Evolutionary conservation across 92 coral and sea anemone genomes (phyloP).

Genomic region (Anthopleura xanthogrammica): DNA sequence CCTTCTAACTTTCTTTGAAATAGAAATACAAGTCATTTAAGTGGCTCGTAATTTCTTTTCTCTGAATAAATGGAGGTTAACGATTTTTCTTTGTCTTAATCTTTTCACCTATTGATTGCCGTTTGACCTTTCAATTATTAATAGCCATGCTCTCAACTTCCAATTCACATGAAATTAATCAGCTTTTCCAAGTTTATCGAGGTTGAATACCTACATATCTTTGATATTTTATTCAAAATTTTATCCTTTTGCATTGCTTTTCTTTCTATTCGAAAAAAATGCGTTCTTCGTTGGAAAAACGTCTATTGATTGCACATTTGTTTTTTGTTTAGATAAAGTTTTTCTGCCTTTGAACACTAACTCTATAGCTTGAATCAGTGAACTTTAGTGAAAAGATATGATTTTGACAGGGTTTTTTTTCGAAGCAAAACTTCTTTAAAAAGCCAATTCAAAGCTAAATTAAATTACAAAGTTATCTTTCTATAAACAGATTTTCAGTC

Average conservation of each 20-base stretch:
- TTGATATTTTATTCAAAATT: background rate
- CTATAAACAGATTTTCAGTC: too few relatives aligned
- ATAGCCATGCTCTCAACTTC: background rate
- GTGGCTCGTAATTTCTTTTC: background rate
- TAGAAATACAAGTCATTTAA: background rate
- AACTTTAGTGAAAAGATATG: too few relatives aligned
- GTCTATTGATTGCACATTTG: background rate
- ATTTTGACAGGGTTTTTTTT: too few relatives aligned
- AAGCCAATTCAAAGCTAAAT: too few relatives aligned
- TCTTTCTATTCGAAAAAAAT: background rate
- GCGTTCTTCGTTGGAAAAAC: background rate
- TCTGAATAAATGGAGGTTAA: conserved; percentile 7
- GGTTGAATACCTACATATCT: background rate
- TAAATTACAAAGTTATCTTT: too few relatives aligned
- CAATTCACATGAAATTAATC: background rate
- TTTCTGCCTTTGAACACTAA: background rate
- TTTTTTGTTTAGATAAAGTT: conserved; percentile 4
- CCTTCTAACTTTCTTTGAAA: background rate
- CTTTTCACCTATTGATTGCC: conserved; percentile 10
- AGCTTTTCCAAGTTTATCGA: background rate
- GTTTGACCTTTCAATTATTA: conserved; percentile 11
- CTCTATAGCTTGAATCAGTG: too few relatives aligned
- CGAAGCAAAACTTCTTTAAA: too few relatives aligned
- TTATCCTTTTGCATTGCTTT: background rate
- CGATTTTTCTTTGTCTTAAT: conserved; percentile 13